These are phyloP conservation scores for Acheta domesticus DNA, from an alignment of 2,888 invertebrate genomes.

Conservation along the genomic window DNA sequence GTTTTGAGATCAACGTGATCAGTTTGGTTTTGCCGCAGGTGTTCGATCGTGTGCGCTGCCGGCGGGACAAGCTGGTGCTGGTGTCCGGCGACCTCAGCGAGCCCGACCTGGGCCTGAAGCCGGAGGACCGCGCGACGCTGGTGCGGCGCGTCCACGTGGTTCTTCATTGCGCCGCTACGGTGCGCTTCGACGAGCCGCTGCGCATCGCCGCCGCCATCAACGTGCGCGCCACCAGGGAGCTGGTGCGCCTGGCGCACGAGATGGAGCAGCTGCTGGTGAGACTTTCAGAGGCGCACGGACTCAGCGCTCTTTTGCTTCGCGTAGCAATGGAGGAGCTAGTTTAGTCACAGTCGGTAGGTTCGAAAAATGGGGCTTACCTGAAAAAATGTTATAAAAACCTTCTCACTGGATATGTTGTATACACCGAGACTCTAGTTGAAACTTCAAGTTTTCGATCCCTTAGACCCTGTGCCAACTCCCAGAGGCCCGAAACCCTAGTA, in stretches of 20 bases:
- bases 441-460: no score
- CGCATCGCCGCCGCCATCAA: slow-evolving; percentile 20
- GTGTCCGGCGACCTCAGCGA: slow-evolving; percentile 56
- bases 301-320: no score
- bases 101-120: slow-evolving; percentile 58
- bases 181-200: slow-evolving; percentile 44
- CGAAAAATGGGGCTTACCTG: no score
- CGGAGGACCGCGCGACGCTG: slow-evolving; percentile 54
- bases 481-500: no score
- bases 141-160: slow-evolving; percentile 56
- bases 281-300: no score
- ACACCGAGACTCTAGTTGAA: no score
- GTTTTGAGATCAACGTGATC: no score
- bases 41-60: not conserved
- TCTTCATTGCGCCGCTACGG: slow-evolving; percentile 90
- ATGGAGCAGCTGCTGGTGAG: slow-evolving; percentile 21
- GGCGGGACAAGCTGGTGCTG: not conserved
- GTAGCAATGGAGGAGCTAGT: no score
- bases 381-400: not conserved
- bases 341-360: no score
- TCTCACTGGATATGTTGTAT: slow-evolving; percentile 30
- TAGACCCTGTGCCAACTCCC: no score
- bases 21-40: not conserved
- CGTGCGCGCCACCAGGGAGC: slow-evolving; percentile 18
- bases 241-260: slow-evolving; percentile 20